Conservation (phyloP, 2,888 invertebrate genomes). For the Philonicus albiceps region DNA sequence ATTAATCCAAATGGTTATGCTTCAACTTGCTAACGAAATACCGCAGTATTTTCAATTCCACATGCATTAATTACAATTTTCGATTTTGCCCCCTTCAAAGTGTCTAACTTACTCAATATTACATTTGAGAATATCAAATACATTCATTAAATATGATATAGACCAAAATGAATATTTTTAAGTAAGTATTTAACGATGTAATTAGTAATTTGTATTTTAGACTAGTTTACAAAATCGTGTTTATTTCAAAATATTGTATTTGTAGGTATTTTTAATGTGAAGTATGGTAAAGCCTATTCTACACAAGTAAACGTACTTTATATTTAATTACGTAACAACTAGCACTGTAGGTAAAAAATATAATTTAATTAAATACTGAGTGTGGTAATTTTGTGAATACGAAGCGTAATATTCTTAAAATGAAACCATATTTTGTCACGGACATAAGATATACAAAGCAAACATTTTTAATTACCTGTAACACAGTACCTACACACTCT, state of each 20-base stretch:
- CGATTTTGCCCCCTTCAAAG: not conserved
- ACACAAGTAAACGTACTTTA: conserved; percentile 40
- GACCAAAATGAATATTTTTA: conserved; percentile 26
- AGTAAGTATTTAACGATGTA: conserved; percentile 3
- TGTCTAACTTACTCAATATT: not conserved
- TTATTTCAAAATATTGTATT: not conserved
- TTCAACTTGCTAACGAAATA: not conserved
- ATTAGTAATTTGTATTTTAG: conserved; percentile 9
- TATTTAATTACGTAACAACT: not conserved
- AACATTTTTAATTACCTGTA: not conserved
- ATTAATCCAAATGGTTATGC: not conserved
- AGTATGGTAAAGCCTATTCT: conserved; percentile 47
- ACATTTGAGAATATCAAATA: not conserved
- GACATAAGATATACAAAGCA: not conserved
- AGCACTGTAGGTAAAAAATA: not conserved
- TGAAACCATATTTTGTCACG: not conserved
- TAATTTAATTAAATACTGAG: not conserved
- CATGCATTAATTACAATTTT: not conserved
- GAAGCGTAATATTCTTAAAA: not conserved
- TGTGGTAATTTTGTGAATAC: not conserved
- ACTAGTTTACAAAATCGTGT: not conserved
- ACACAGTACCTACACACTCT: not conserved
- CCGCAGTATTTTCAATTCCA: not conserved
- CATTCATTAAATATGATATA: conserved; percentile 1
- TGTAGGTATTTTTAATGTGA: conserved; percentile 20